Evolutionary conservation across 2,113 vertebrate species (phyloP).

Genomic region (Bettongia penicillata): DNA sequence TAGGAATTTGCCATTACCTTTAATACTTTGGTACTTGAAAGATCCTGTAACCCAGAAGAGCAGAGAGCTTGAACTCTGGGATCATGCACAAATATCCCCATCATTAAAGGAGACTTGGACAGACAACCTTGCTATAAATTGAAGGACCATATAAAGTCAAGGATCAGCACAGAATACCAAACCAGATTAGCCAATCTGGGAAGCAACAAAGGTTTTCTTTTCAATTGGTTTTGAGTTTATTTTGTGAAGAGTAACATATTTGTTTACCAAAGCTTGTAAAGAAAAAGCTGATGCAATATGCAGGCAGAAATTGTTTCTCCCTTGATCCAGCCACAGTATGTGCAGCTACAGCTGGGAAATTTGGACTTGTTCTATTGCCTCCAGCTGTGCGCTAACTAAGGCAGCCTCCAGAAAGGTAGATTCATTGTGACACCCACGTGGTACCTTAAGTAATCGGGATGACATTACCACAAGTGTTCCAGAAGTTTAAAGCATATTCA

Average conservation of each 20-base stretch:
- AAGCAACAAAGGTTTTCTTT: constrained; percentile 6
- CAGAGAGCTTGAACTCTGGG: background rate
- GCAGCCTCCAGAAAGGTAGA: constrained; percentile 65
- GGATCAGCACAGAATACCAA: constrained; percentile 43
- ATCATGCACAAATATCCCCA: background rate
- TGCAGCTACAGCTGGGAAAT: constrained; percentile 31
- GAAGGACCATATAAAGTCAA: background rate
- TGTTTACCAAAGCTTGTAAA: constrained; percentile 74
- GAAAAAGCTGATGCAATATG: constrained; percentile 79
- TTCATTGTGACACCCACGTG: constrained; percentile 63
- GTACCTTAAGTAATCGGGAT: constrained; percentile 59
- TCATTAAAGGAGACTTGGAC: background rate
- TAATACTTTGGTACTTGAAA: constrained; percentile 7
- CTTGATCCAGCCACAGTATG: constrained; percentile 2
- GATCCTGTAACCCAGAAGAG: background rate
- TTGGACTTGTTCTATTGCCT: constrained; percentile 17
- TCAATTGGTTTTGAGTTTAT: constrained; percentile 1
- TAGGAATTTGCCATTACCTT: background rate
- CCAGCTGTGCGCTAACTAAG: constrained; percentile 76
- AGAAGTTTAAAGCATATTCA: constrained; percentile 46
- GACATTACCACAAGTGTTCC: constrained; percentile 39
- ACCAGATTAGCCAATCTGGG: constrained; percentile 47
- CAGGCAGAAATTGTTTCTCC: constrained; percentile 77
- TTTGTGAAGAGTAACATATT: constrained; percentile 51
- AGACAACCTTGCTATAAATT: background rate